Evolutionary conservation across 2,113 vertebrate genomes (phyloP), one percentile per base, ranked within the genome.

Genomic region (Calyptomena viridis): DNA sequence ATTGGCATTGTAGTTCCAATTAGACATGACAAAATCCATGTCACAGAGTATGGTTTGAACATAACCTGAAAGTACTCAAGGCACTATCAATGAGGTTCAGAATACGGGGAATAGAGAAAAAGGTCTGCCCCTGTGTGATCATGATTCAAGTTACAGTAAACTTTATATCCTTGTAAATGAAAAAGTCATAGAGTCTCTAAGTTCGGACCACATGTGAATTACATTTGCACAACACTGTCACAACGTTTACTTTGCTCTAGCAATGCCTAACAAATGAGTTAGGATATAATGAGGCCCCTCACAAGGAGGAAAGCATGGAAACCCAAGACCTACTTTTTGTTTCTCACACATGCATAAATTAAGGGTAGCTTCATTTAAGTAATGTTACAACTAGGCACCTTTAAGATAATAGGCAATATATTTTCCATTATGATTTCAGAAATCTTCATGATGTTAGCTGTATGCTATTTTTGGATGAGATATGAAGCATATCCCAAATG

Each of bases 81-180:
- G 8, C 8, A 25, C 1, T 80, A 78, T 55, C 53, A 58, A 33
- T 35, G 12, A 50, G 13, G 12, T 40, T 66, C 71, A 64, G 31
- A 90, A 68, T 17, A 59, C 2, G 16, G 14, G 5, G 28, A 90
- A 75, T 1, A 67, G 23, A 74, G 20, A 76, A 62, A 24, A 16
- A 79, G 25, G 21, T 53, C 55, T 33, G 79, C 72, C 22, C 21
- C 35, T 71, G 12, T 44, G 73, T 74, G 37, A 77, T 75, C 50
- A 28, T 8, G 50, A 84, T 91, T 97, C 84, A 89, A 85, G 73
- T 95, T 95, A 83, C 62, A 90, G 30, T 90, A 59, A 86, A 86
- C 25, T 97, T 97, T 95, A 96, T 79, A 89, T 77, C 89, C 85
- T 96, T 96, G 73, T 88, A 97, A 97, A 97, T 78, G 21, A 96